Evolutionary conservation across 1,140 invertebrate genomes (phyloP), one percentile per base, ranked within the genome.

Genomic region (Meteorus sp.): DNA sequence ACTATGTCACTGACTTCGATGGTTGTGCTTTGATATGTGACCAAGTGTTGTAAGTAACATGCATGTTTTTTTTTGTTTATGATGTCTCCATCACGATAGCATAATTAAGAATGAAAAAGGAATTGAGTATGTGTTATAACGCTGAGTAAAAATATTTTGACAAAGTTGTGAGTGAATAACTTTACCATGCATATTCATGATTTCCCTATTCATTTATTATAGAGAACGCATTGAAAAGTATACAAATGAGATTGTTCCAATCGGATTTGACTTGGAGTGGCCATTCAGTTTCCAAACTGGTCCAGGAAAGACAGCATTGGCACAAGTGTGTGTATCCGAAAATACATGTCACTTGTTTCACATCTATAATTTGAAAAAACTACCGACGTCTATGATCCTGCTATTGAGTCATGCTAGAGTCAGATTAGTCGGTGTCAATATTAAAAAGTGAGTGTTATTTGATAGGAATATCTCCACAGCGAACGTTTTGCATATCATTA

Each of bases 221-320:
- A 84, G 83, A 63, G 70, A 78, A 69, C 68, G 78, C 68, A 76
- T 82, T n/a, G 76, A 83, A 17, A 72, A 75, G 20, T 69, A 65
- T 39, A 41, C 72, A 11, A 51, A 63, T 11, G 69, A 76, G 11
- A 59, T 79, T 17, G 65, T 84, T 27, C 75, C 82, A 1, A 69
- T 86, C 61, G 84, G 85, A 7, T 86, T 86, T 67, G 86, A 87
- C 65, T 75, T 86, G 63, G 85, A 87, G 68, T 87, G 85, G 85
- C 84, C 84, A 7, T 85, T 86, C 61, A 82, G 71, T 63, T 86
- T 83, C 60, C 76, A 85, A 78, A 84, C 81, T 13, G 84, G 84
- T 9, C 74, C 81, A 41, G 84, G 82, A n/a, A 85, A 82, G 72
- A 84, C 84, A 11, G 79, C 85, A 2, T 70, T 87, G 3, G 83